These are phyloP conservation scores for Thereva unica DNA, from an alignment of 2,888 invertebrate genomes.

Conservation along the genomic window DNA sequence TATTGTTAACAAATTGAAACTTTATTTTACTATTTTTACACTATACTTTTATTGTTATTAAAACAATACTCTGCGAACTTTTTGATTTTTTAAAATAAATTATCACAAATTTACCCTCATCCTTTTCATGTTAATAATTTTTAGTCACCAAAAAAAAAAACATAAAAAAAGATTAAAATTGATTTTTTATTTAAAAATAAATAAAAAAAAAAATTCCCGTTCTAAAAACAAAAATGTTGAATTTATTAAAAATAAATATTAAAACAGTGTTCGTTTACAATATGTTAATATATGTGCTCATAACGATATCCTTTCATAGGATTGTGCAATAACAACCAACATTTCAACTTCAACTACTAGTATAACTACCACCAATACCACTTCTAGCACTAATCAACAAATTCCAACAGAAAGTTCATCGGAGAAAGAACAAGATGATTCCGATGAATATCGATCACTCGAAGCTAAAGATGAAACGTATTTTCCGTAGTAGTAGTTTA, in stretches of 20 bases:
- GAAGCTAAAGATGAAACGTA: conserved; percentile 56
- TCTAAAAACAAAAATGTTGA: background rate
- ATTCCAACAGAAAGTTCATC: conserved; percentile 43
- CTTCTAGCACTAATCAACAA: conserved; percentile 39
- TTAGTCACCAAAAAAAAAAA: too few species aligned
- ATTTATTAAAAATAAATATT: conserved; percentile 9
- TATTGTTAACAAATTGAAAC: too few species aligned
- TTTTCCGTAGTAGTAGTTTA: conserved; percentile 45
- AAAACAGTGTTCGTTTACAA: background rate
- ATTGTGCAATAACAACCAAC: conserved; percentile 34
- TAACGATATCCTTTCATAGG: conserved; percentile 19
- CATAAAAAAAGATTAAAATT: too few species aligned
- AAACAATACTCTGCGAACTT: too few species aligned
- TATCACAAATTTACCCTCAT: too few species aligned
- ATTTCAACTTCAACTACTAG: conserved; percentile 30
- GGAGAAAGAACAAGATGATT: conserved; percentile 51
- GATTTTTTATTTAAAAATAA: too few species aligned
- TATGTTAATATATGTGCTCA: conserved; percentile 16
- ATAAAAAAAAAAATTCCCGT: too few species aligned
- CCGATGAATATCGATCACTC: conserved; percentile 58
- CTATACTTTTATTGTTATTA: too few species aligned
- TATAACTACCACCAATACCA: conserved; percentile 11
- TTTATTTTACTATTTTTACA: too few species aligned
- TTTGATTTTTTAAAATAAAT: too few species aligned
- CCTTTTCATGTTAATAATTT: too few species aligned